Conservation (phyloP, 2,888 invertebrate genomes). For the Epistrophe eligans region DNA sequence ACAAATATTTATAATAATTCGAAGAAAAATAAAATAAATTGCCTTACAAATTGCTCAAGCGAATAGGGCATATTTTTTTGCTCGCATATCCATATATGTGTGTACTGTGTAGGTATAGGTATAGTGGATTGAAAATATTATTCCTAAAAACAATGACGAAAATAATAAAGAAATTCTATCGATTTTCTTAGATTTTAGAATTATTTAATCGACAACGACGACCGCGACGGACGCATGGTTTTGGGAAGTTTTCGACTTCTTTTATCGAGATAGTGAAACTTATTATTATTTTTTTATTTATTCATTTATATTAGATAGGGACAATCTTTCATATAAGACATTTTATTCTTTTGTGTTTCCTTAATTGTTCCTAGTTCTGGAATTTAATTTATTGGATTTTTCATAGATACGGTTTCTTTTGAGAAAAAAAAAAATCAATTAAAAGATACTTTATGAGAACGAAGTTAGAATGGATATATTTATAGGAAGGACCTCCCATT, state of each 20-base stretch:
- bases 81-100: background rate
- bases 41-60: conserved; percentile 3
- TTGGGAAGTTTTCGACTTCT: background rate
- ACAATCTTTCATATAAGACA: background rate
- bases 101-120: too few relatives aligned
- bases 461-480: background rate
- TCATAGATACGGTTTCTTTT: background rate
- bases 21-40: conserved; percentile 4
- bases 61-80: conserved; percentile 22
- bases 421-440: conserved; percentile 15
- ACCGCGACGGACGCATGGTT: background rate
- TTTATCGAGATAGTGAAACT: background rate
- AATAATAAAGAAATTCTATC: background rate
- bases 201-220: background rate
- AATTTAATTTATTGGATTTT: conserved; percentile 23
- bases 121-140: background rate
- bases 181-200: conserved; percentile 9
- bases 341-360: conserved; percentile 9
- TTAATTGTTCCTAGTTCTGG: background rate
- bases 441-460: conserved; percentile 30
- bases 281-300: conserved; percentile 4
- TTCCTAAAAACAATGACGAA: background rate
- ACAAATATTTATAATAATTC: conserved; percentile 33
- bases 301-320: background rate
- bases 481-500: conserved; percentile 16